Evolutionary conservation across 2,113 vertebrate species (phyloP).

Genomic region (Acrocephalus arundinaceus): DNA sequence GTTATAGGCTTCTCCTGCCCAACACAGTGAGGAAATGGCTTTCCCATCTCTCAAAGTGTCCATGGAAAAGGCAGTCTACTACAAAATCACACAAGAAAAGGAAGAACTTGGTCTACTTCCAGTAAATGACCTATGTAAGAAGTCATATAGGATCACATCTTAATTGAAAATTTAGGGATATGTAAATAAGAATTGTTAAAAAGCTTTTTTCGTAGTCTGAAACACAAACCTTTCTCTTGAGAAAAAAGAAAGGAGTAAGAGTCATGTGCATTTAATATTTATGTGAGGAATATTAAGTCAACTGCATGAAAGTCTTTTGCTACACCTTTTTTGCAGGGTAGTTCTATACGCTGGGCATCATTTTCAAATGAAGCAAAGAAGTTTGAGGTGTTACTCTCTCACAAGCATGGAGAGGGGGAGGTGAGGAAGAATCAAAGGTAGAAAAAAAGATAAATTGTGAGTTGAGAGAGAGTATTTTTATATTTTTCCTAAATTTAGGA

Average conservation of each 20-base stretch:
- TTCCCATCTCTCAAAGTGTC: not conserved
- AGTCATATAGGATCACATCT: not conserved
- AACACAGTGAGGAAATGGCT: not conserved
- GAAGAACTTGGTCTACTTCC: not conserved
- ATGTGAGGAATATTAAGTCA: not conserved
- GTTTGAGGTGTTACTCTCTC: not conserved
- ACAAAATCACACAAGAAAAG: not conserved
- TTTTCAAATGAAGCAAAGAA: constrained; percentile 11
- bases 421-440: not conserved
- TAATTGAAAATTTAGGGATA: not conserved
- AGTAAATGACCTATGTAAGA: not conserved
- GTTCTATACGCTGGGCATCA: not conserved
- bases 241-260: not conserved
- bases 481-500: not conserved
- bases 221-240: not conserved
- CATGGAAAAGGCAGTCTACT: not conserved
- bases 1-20: not conserved
- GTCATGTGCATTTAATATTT: not conserved
- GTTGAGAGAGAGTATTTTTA: not conserved
- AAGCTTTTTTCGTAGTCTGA: not conserved
- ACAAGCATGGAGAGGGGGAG: not conserved
- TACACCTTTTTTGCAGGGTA: not conserved
- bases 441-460: not conserved
- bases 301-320: not conserved
- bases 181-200: not conserved